Percentiles rank a stretch among this genome's conserved stretches.
Evolutionary conservation across 2,797 vertebrate species (phyloP).

Genomic region (Pitangus sulphuratus): DNA sequence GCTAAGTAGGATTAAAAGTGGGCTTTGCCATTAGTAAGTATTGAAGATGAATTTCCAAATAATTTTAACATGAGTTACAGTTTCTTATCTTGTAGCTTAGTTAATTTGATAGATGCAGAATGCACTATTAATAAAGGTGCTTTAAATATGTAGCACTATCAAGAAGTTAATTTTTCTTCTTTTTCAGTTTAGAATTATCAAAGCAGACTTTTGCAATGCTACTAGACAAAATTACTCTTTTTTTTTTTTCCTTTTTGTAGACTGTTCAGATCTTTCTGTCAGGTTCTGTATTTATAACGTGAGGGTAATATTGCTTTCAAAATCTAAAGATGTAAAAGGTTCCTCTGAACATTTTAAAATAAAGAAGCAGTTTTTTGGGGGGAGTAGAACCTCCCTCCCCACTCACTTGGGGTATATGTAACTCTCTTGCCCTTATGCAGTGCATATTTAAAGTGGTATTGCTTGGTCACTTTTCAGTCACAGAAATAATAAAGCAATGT

Average conservation of each 20-base stretch:
- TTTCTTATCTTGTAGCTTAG: neutral
- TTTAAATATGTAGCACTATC: neutral
- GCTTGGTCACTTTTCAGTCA: neutral
- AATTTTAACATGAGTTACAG: neutral
- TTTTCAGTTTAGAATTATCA: neutral
- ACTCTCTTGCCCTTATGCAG: neutral
- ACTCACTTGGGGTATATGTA: rapidly evolving
- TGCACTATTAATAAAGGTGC: neutral
- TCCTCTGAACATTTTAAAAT: neutral
- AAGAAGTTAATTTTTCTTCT: neutral
- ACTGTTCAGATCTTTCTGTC: neutral
- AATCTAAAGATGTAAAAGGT: neutral
- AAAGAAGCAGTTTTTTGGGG: neutral
- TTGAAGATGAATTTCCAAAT: neutral
- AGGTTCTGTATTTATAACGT: neutral
- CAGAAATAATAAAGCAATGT: neutral
- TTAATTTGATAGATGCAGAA: neutral
- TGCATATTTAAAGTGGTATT: neutral
- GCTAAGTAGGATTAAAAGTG: neutral
- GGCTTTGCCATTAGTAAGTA: neutral
- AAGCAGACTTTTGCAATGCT: neutral
- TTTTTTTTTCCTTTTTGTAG: neutral
- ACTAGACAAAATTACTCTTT: neutral
- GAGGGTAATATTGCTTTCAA: neutral
- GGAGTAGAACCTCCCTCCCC: rapidly evolving